Base-by-base conservation (phyloP, 2,797 vertebrate genomes). In the Pseudopleuronectes americanus region DNA sequence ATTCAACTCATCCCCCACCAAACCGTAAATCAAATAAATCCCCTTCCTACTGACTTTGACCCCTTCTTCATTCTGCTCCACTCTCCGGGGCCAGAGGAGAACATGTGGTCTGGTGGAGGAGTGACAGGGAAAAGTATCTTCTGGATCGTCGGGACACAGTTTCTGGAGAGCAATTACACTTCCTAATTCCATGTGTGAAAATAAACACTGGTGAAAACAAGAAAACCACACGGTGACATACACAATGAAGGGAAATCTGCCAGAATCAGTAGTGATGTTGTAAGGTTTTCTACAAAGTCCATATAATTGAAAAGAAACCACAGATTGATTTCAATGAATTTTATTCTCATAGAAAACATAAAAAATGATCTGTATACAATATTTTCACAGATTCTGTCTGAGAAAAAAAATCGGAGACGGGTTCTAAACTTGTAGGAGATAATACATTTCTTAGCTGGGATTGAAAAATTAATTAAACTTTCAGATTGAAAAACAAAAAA, bases 1-100 rank as follows among this genome's bases (percentile, higher is more conserved):
- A 49, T 79, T 56, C 76, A 81, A 80, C 80, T 89, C 76, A 77
- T 76, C 68, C 76, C 55, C 51, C 65, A 81, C 63, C 65, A 62
- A 84, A 85, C 58, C 5, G 47, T 81, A 85, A 88, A 88, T 85
- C 71, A 77, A 71, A 65, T 48, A 75, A 84, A 89, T 81, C 81
- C 80, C 53, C 64, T 81, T 86, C 72, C 78, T 82, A 76, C 83
- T 49, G 66, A 77, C 74, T 76, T 59, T 83, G 75, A 88, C 80
- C 79, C 65, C 56, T 79, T 80, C 81, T n/a, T 76, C 49, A 36
- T 74, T 86, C 60, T 28, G 49, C 80, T 83, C 58, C 72, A 22
- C 72, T 66, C 64, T 79, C n/a, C 45, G 8, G 43, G 55, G 68
- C 73, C 80, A 79, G 82, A 60, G 8, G 23, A 79, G 75, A 84